Percentiles rank a stretch among this genome's conserved stretches.
Conservation (phyloP, 2,113 vertebrate genomes). For the Marmota flaviventris region DNA sequence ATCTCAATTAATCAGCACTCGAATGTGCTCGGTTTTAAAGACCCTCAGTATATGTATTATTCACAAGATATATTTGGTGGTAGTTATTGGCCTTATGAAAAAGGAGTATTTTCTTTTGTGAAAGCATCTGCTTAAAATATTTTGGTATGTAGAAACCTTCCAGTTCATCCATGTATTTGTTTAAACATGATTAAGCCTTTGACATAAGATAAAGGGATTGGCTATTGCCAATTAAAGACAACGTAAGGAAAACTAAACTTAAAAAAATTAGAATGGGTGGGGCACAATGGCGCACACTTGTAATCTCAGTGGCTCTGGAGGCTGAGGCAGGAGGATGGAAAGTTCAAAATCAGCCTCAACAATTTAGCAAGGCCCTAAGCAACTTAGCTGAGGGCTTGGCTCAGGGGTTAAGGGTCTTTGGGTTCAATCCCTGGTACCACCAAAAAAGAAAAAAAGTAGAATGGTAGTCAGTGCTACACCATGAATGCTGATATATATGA, state of each 20-base stretch:
- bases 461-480: background rate
- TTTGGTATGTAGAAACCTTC: background rate
- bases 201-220: constrained; percentile 28
- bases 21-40: background rate
- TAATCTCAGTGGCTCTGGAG: no score
- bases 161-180: background rate
- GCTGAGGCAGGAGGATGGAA: no score
- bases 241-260: background rate
- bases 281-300: no score
- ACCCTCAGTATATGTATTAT: background rate
- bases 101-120: background rate
- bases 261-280: background rate
- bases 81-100: background rate
- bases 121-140: background rate
- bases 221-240: background rate
- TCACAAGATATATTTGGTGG: background rate
- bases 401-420: no score
- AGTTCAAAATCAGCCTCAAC: no score
- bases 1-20: background rate
- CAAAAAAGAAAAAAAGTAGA: background rate
- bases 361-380: no score
- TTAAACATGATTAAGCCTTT: constrained; percentile 4
- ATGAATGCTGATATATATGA: background rate
- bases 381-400: no score
- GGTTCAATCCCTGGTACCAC: no score